Base-by-base conservation (phyloP, 2,797 vertebrate genomes). In the Cuculus canorus region DNA sequence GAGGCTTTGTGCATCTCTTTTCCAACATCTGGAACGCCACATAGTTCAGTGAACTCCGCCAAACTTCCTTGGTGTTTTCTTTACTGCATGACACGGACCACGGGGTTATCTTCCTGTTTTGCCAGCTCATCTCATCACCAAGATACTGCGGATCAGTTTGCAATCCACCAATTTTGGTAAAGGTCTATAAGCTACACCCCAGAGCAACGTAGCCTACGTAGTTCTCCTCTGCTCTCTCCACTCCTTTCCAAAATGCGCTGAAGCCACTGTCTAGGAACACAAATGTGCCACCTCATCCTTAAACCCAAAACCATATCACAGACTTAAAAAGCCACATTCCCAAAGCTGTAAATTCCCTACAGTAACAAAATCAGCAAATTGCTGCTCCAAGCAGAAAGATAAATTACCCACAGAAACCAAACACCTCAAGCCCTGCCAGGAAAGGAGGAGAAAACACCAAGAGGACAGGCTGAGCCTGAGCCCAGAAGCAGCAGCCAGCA, bases 181-280 rank as follows among this genome's bases (percentile, higher is more conserved):
- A 89, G 33, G 24, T 39, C 35, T 73, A 4, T 17, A 56, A 82
- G 17, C 9, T 39, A 50, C 21, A 4, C 1, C 7, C 17, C 19
- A 9, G 9, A 22, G 9, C 13, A 65, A 65, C 0, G 2, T 9
- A 66, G 33, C 6, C 43, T 7, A 24, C 0, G 5, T 0, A 65
- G 19, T 5, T 21, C 9, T 54, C 16, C 28, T 65, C 8, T 8
- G 39, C 13, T 43, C 53, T 50, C 28, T 9, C 9, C 53, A 15
- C 19, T 57, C 30, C 30, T 59, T 75, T 30, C 32, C 0, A 0
- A 73, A 82, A 60, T 1, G 3, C 0, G 0, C 37, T 41, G n/a
- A 75, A 91, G 53, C 6, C 37, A 30, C 28, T 71, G 11, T 18
- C 63, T 60, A 48, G 33, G 84, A 88, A 76, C 37, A 45, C n/a